Percentiles rank a stretch among this genome's conserved stretches.
phyloP scores from a whole-genome alignment of 2,888 invertebrate species.

The Clanis bilineata region DNA sequence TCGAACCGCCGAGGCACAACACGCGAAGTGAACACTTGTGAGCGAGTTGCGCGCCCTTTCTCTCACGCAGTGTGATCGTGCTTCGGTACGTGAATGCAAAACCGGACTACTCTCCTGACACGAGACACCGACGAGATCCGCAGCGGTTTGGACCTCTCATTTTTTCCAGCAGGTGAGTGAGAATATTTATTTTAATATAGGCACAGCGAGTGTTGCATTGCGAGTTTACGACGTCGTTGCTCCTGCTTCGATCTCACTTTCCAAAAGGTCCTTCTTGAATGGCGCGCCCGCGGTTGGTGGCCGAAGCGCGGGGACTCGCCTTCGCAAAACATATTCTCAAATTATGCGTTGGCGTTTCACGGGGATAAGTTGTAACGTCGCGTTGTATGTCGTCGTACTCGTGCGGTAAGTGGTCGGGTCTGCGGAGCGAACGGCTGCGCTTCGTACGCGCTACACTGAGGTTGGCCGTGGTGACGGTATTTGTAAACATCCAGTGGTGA shows the following conservation, averaged over 20 bases:
- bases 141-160: slow-evolving; percentile 53
- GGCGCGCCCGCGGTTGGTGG: slow-evolving; percentile 13
- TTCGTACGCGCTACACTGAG: slow-evolving; percentile 26
- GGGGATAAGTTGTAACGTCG: slow-evolving; percentile 30
- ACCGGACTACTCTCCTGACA: slow-evolving; percentile 75
- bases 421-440: neutral
- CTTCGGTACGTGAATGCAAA: slow-evolving; percentile 78
- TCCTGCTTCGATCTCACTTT: slow-evolving; percentile 53
- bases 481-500: slow-evolving; percentile 62
- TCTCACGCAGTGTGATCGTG: slow-evolving; percentile 79
- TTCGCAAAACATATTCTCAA: slow-evolving; percentile 44
- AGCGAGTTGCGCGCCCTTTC: slow-evolving; percentile 77
- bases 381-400: no score
- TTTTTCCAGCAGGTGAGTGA: slow-evolving; percentile 64
- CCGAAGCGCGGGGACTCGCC: slow-evolving; percentile 11
- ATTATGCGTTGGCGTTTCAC: slow-evolving; percentile 53
- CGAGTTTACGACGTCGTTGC: slow-evolving; percentile 51
- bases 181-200: slow-evolving; percentile 35
- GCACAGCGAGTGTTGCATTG: slow-evolving; percentile 60
- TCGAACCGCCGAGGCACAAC: slow-evolving; percentile 57
- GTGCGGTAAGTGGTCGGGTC: neutral
- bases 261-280: slow-evolving; percentile 55
- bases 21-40: slow-evolving; percentile 71
- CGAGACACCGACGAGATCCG: slow-evolving; percentile 59
- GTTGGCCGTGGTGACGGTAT: slow-evolving; percentile 62